These are phyloP conservation scores for Mirounga angustirostris DNA, from an alignment of 2,113 vertebrate species.

Conservation along the genomic window DNA sequence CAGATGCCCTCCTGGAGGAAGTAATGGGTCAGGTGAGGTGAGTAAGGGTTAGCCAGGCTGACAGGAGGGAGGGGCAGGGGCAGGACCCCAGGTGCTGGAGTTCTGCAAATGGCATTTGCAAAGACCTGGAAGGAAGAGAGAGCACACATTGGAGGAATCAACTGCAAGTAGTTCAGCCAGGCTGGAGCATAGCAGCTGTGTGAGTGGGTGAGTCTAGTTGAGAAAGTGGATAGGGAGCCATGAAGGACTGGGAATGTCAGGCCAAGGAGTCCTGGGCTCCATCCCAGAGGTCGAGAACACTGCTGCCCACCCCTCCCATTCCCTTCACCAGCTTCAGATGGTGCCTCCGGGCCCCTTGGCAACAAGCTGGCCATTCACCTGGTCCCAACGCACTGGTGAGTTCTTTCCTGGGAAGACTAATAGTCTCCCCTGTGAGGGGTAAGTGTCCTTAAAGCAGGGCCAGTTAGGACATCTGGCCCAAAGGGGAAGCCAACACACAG, in stretches of 20 bases:
- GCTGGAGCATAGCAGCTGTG: neutral
- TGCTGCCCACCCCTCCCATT: neutral
- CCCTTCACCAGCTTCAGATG: neutral
- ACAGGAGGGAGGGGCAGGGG: neutral
- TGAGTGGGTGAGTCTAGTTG: neutral
- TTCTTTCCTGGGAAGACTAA: neutral
- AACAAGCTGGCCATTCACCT: neutral
- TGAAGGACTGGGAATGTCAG: neutral
- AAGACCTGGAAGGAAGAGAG: neutral
- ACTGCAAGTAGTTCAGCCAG: neutral
- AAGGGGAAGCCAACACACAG: neutral
- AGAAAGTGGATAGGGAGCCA: neutral
- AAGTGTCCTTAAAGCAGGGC: slow-evolving; percentile 14
- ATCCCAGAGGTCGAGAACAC: neutral
- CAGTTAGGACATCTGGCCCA: neutral
- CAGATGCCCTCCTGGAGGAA: neutral
- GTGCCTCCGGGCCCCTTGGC: neutral
- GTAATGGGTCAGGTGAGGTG: neutral
- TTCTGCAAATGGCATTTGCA: neutral
- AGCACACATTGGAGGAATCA: neutral
- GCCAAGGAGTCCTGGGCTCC: neutral
- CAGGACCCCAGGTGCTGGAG: neutral
- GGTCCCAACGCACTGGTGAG: neutral
- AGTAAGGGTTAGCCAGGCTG: neutral
- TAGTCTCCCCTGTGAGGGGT: neutral